These are phyloP conservation scores for Cataglyphis rosenhaueri DNA, from an alignment of 2,888 invertebrate genomes.

Conservation along the genomic window DNA sequence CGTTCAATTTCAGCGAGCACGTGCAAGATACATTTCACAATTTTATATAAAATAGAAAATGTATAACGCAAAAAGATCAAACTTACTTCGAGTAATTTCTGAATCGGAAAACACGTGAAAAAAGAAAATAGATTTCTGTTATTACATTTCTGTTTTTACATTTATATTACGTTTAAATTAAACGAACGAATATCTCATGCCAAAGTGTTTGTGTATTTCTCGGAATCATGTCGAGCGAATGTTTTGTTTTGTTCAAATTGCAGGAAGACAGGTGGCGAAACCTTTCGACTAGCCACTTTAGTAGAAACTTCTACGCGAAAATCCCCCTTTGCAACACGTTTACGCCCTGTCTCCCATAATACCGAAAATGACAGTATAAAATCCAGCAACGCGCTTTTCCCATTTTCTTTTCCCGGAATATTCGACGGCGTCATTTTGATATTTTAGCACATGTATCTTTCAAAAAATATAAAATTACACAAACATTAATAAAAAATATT, in stretches of 20 bases:
- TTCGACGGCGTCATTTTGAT: slow-evolving; percentile 10
- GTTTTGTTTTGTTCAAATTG: slow-evolving; percentile 32
- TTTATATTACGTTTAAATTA: neutral
- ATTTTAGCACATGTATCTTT: neutral
- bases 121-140: neutral
- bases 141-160: neutral
- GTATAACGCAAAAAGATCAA: neutral
- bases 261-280: slow-evolving; percentile 42
- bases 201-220: slow-evolving; percentile 11
- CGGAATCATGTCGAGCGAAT: slow-evolving; percentile 16
- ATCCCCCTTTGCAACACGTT: slow-evolving; percentile 42
- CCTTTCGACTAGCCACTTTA: slow-evolving; percentile 43
- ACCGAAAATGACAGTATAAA: slow-evolving; percentile 36
- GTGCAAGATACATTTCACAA: neutral
- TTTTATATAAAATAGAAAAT: slow-evolving; percentile 21
- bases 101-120: neutral
- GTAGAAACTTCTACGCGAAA: slow-evolving; percentile 38
- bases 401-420: slow-evolving; percentile 21
- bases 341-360: slow-evolving; percentile 46
- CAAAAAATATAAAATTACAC: neutral
- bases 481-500: neutral
- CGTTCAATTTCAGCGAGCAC: slow-evolving; percentile 16
- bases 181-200: slow-evolving; percentile 2
- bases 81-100: too few species aligned
- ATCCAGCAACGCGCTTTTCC: slow-evolving; percentile 25